Evolutionary conservation across 2,888 invertebrate genomes (phyloP).

Genomic region (Dolomedes plantarius): DNA sequence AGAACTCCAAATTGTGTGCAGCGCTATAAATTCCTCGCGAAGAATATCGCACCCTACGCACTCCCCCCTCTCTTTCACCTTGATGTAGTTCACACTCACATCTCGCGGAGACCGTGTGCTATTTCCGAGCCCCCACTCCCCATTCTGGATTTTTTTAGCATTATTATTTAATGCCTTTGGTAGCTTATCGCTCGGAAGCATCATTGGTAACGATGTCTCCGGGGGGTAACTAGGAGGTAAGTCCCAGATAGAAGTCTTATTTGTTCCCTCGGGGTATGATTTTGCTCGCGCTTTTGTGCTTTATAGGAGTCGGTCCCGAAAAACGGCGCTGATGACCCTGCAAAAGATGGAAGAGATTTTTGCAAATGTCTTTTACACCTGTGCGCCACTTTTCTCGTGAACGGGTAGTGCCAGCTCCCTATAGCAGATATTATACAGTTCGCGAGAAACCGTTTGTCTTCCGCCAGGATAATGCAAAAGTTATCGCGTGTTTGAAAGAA

Average conservation of each 20-base stretch:
- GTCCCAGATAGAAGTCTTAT: slow-evolving; percentile 57
- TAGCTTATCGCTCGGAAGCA: slow-evolving; percentile 48
- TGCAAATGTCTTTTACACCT: slow-evolving; percentile 24
- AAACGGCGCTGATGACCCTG: slow-evolving; percentile 63
- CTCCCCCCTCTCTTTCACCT: not conserved
- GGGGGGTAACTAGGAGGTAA: slow-evolving; percentile 34
- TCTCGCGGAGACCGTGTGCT: not conserved
- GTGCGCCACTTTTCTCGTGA: not conserved
- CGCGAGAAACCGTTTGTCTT: slow-evolving; percentile 63
- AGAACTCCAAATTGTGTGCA: slow-evolving; percentile 56
- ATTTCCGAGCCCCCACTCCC: not conserved
- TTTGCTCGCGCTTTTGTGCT: slow-evolving; percentile 59
- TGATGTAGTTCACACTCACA: no score
- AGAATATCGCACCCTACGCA: slow-evolving; percentile 31
- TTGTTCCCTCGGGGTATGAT: slow-evolving; percentile 33
- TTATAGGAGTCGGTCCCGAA: slow-evolving; percentile 54
- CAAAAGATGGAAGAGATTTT: slow-evolving; percentile 51
- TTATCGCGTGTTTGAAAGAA: slow-evolving; percentile 34
- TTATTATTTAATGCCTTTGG: slow-evolving; percentile 17
- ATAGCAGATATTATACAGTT: slow-evolving; percentile 34
- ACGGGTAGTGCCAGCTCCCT: not conserved
- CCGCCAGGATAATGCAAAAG: slow-evolving; percentile 18
- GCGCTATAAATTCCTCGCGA: slow-evolving; percentile 52
- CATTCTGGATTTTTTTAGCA: not conserved
- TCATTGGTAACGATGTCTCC: slow-evolving; percentile 57